A percentile compares a stretch with the other conserved stretches of the same genome.
Evolutionary conservation across 2,113 vertebrate species (phyloP).

Genomic region (Micronycteris hirsuta): DNA sequence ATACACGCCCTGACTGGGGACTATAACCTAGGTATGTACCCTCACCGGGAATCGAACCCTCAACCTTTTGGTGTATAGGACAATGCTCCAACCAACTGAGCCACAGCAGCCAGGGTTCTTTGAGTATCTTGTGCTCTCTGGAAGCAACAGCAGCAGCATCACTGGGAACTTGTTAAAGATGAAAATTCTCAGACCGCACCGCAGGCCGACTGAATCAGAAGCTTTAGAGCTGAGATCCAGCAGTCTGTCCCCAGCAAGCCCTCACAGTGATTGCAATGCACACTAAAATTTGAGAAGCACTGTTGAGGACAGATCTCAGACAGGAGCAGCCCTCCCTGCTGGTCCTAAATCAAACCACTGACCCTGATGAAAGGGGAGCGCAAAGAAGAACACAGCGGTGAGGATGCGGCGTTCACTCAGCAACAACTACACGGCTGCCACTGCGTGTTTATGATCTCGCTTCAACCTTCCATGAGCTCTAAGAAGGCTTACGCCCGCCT

Average conservation of each 20-base stretch:
- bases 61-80: background rate
- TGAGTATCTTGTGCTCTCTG: background rate
- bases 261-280: background rate
- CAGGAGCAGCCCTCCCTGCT: background rate
- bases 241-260: background rate
- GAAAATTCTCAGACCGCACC: background rate
- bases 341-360: background rate
- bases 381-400: background rate
- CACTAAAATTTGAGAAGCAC: background rate
- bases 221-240: background rate
- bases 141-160: background rate
- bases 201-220: background rate
- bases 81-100: background rate
- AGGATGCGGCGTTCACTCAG: background rate
- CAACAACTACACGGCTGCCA: background rate
- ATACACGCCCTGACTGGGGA: no score
- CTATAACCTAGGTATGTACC: background rate
- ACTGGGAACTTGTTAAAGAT: background rate
- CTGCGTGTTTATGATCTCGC: background rate
- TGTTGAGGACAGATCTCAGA: background rate
- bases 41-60: background rate
- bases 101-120: background rate
- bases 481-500: background rate
- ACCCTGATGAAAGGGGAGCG: background rate
- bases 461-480: background rate